These are phyloP conservation scores for Ptychadena robeensis DNA, from an alignment of 2,797 vertebrate genomes.

Conservation along the genomic window DNA sequence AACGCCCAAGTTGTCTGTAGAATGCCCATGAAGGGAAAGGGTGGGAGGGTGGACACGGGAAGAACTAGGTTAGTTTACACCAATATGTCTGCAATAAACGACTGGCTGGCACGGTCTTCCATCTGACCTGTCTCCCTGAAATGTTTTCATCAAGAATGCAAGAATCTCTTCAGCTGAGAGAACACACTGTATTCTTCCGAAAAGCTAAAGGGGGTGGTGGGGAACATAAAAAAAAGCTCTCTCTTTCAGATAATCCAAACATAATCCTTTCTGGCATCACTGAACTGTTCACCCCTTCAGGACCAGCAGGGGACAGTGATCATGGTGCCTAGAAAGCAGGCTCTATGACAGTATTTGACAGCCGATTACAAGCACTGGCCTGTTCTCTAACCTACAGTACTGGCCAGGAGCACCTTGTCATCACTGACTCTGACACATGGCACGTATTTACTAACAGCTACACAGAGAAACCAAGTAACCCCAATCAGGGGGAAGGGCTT, in stretches of 20 bases:
- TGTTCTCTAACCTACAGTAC: background rate
- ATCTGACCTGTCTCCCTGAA: slow-evolving; percentile 47
- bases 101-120: slow-evolving; percentile 53
- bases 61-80: slow-evolving; percentile 59
- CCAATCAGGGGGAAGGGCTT: background rate
- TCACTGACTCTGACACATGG: background rate
- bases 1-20: slow-evolving; percentile 52
- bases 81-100: slow-evolving; percentile 56
- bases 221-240: slow-evolving; percentile 3
- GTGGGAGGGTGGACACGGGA: slow-evolving; percentile 34
- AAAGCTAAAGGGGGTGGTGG: slow-evolving; percentile 19
- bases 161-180: slow-evolving; percentile 40
- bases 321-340: slow-evolving; percentile 43
- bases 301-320: slow-evolving; percentile 8
- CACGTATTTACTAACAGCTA: background rate
- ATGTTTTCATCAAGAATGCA: slow-evolving; percentile 57
- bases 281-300: slow-evolving; percentile 54
- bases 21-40: slow-evolving; percentile 51
- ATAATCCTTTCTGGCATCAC: slow-evolving; percentile 42
- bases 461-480: too few species aligned
- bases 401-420: background rate
- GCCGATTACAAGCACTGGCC: background rate
- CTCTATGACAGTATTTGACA: background rate
- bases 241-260: slow-evolving; percentile 54
- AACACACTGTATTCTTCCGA: slow-evolving; percentile 47